Evolutionary conservation across 2,888 invertebrate species (phyloP), one percentile per base, ranked within the genome.

Genomic region (Phalera bucephala): DNA sequence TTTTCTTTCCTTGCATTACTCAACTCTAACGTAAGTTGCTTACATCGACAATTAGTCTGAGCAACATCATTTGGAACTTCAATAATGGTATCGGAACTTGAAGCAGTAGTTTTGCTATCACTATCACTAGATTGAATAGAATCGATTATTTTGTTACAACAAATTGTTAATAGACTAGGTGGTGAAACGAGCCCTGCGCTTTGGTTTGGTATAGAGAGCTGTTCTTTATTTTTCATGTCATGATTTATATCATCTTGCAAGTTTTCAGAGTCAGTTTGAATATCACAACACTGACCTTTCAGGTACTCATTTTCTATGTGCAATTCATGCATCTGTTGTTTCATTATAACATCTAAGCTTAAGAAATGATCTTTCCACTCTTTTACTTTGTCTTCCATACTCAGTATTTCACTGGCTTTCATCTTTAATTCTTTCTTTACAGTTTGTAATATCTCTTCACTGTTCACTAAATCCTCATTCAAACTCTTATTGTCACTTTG

Each of bases 101-200:
- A 41, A 31, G 52, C 40, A 1, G 46, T 63, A 27, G 66, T 60
- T 23, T 54, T 54, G 7, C 43, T 51, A 8, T 68, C 64, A 22
- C 36, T 57, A 26, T 73, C 69, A 20, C 57, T 68, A 1, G 58
- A 59, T 26, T 78, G 64, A 33, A 84, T 64, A 19, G 39, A 37
- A 22, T 81, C 71, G 27, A 73, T 46, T 31, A 86, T 72, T 64
- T 49, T 81, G 38, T 78, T 72, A 44, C 72, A 82, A 44, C 82
- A 80, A 40, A 86, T 74, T 14, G 73, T 81, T 19, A 76, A 40
- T n/a, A 88, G 64, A 52, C 80, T 86, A 22, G 67, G 74, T 8
- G 84, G 82, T n/a, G 73, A 67, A 17, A 60, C 52, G 2, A 46
- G 42, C 38, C 65, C 63, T 13, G 23, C 15, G 26, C 40, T 33